These are phyloP conservation scores for Platycnemis pennipes DNA, from an alignment of 2,888 invertebrate genomes.

Conservation along the genomic window DNA sequence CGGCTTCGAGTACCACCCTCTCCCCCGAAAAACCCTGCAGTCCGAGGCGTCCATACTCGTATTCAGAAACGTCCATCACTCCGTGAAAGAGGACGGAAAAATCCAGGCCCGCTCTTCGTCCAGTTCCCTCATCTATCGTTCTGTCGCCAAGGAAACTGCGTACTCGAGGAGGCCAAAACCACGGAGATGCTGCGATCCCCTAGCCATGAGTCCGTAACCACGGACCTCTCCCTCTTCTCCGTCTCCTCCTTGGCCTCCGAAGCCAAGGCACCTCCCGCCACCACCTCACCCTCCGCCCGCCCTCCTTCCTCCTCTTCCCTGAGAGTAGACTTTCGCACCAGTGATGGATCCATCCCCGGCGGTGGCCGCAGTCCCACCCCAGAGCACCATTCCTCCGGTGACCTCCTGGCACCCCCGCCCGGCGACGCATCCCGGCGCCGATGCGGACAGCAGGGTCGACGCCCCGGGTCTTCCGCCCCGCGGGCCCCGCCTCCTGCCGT, in stretches of 20 bases:
- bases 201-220: constrained; percentile 88
- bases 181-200: constrained; percentile 75
- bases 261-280: constrained; percentile 76
- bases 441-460: neutral
- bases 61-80: neutral
- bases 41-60: too few relatives aligned
- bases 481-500: constrained; percentile 79
- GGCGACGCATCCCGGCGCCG: neutral
- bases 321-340: constrained; percentile 12
- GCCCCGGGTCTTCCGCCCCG: neutral
- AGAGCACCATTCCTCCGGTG: constrained; percentile 77
- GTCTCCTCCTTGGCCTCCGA: constrained; percentile 85
- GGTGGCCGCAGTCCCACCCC: constrained; percentile 88
- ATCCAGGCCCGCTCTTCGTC: neutral
- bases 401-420: constrained; percentile 69
- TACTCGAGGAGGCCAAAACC: constrained; percentile 82
- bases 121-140: neutral
- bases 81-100: neutral
- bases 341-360: constrained; percentile 77
- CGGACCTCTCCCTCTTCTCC: constrained; percentile 90
- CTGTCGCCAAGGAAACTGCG: constrained; percentile 78
- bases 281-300: constrained; percentile 67
- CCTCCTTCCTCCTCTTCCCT: constrained; percentile 34
- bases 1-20: neutral
- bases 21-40: neutral